Percentiles rank a stretch among this genome's conserved stretches.
Evolutionary conservation across 2,113 vertebrate genomes (phyloP).

Genomic region (Anseranas semipalmata): DNA sequence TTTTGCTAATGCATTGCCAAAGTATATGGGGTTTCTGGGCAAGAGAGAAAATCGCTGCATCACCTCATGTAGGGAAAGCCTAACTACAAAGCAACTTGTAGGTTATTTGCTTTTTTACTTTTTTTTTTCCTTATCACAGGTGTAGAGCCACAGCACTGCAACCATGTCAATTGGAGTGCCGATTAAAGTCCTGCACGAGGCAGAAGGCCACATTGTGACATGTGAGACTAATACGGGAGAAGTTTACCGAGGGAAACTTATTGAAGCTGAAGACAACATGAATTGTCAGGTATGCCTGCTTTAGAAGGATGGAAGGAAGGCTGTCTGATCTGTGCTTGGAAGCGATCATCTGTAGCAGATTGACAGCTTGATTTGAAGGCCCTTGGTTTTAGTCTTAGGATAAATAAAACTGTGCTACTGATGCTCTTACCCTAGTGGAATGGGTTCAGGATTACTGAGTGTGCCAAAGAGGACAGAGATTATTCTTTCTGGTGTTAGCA

Average conservation of each 20-base stretch:
- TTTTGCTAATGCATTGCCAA: rapidly evolving
- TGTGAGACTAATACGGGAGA: slow-evolving; percentile 97
- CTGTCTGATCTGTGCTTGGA: neutral
- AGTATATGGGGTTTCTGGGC: rapidly evolving
- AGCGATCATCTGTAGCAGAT: neutral
- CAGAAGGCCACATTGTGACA: slow-evolving; percentile 96
- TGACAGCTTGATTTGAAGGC: neutral
- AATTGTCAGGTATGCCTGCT: slow-evolving; percentile 91
- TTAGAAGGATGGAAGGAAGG: too few species aligned
- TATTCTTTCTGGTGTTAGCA: neutral
- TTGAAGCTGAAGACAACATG: slow-evolving; percentile 99
- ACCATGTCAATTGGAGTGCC: slow-evolving; percentile 96
- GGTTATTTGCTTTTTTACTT: neutral
- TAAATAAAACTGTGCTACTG: neutral
- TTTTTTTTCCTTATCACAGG: neutral
- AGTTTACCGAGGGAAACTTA: slow-evolving; percentile 95
- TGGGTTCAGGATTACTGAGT: neutral
- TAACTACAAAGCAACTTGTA: too few species aligned
- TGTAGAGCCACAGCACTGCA: neutral
- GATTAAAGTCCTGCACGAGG: slow-evolving; percentile 98
- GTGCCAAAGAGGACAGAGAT: neutral
- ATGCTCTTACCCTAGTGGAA: rapidly evolving
- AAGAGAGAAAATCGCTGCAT: neutral
- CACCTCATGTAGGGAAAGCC: neutral
- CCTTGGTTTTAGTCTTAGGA: rapidly evolving